These are phyloP conservation scores for Vandiemenella viatica DNA, from an alignment of 2,888 invertebrate species.

Conservation along the genomic window DNA sequence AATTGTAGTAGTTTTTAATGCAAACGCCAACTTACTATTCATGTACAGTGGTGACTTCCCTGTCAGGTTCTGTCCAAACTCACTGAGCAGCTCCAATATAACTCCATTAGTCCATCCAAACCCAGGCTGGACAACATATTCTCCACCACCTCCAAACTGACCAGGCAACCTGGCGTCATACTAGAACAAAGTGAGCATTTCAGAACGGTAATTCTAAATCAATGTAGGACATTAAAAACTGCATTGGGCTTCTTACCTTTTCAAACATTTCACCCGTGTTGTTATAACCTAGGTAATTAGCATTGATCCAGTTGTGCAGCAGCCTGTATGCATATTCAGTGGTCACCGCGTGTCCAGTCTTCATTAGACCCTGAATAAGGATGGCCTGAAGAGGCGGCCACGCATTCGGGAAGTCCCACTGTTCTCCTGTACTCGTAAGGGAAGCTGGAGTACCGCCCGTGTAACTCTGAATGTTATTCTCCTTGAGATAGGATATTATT, in stretches of 20 bases:
- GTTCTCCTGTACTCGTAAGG: conserved; percentile 46
- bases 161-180: conserved; percentile 51
- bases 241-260: conserved; percentile 31
- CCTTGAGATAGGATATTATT: no score
- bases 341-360: conserved; percentile 36
- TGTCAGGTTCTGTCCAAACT: no score
- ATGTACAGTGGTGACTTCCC: no score
- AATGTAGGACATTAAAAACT: neutral
- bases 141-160: conserved; percentile 58
- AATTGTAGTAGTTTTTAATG: no score
- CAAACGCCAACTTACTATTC: no score
- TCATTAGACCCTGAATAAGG: conserved; percentile 49
- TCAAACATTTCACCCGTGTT: conserved; percentile 54
- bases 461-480: conserved; percentile 24
- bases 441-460: conserved; percentile 58
- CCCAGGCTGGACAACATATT: conserved; percentile 58
- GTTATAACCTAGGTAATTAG: conserved; percentile 46
- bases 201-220: no score
- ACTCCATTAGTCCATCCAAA: conserved; percentile 73
- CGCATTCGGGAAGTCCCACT: conserved; percentile 73
- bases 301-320: conserved; percentile 51
- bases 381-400: conserved; percentile 74
- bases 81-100: conserved; percentile 45
- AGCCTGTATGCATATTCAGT: conserved; percentile 42
- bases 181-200: no score